Evolutionary conservation across 2,113 vertebrate species (phyloP).

Genomic region (Aleadryas rufinucha): DNA sequence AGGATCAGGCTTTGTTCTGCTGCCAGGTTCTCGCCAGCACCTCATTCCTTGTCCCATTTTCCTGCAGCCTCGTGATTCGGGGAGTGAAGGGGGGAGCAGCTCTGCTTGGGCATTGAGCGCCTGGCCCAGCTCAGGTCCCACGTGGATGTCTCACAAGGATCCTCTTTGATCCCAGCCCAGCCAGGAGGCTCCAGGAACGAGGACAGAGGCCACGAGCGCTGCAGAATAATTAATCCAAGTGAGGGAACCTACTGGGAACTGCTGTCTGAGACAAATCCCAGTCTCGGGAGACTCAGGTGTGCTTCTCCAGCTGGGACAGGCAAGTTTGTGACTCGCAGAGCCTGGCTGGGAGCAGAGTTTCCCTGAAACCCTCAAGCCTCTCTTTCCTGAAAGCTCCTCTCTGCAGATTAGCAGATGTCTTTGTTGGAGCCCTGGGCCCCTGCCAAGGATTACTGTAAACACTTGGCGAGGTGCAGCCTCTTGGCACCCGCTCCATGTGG

Average conservation of each 20-base stretch:
- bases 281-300: neutral
- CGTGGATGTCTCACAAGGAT: neutral
- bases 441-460: constrained; percentile 50
- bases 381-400: constrained; percentile 13
- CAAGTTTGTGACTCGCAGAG: neutral
- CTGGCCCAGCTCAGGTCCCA: neutral
- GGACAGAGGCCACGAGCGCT: neutral
- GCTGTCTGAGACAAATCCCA: neutral
- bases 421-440: neutral
- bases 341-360: neutral
- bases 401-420: constrained; percentile 3
- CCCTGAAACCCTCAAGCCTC: neutral
- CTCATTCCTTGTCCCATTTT: neutral
- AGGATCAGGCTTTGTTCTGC: neutral
- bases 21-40: neutral
- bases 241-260: neutral
- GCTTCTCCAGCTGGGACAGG: neutral
- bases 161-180: neutral
- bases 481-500: neutral
- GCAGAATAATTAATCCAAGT: neutral
- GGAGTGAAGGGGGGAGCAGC: neutral
- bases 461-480: constrained; percentile 28
- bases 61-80: neutral
- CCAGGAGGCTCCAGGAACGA: neutral
- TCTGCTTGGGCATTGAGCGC: rapidly evolving